Evolutionary conservation across 2,113 vertebrate genomes (phyloP).

Genomic region (Okapia johnstoni): DNA sequence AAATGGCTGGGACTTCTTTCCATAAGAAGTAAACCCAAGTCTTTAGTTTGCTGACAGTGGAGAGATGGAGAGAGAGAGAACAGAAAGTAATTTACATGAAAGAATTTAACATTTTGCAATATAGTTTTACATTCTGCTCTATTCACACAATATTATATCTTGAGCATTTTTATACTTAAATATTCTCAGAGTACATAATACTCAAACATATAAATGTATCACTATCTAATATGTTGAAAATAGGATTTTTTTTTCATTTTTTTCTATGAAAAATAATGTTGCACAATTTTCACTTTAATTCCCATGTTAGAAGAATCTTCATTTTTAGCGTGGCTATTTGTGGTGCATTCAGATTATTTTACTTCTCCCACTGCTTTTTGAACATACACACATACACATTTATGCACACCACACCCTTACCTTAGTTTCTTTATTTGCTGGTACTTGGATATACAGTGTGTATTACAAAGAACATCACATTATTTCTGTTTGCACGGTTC

Average conservation of each 20-base stretch:
- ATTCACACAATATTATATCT: not conserved
- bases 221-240: not conserved
- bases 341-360: conserved; percentile 11
- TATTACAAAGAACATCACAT: not conserved
- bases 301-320: not conserved
- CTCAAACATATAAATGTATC: not conserved
- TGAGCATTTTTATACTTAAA: conserved; percentile 11
- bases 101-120: not conserved
- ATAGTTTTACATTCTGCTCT: not conserved
- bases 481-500: not conserved
- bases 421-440: not conserved
- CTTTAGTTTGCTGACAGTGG: not conserved
- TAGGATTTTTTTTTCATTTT: not conserved
- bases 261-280: not conserved
- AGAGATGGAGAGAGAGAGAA: not conserved
- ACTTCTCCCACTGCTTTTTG: not conserved
- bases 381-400: not conserved
- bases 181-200: not conserved
- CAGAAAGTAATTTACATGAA: not conserved
- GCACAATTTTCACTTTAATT: not conserved
- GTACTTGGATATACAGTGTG: not conserved
- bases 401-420: not conserved
- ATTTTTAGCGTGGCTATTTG: not conserved
- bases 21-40: not conserved
- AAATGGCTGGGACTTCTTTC: not conserved